Conservation (phyloP, 2,797 vertebrate genomes). For the Toxotes lorentzi region DNA sequence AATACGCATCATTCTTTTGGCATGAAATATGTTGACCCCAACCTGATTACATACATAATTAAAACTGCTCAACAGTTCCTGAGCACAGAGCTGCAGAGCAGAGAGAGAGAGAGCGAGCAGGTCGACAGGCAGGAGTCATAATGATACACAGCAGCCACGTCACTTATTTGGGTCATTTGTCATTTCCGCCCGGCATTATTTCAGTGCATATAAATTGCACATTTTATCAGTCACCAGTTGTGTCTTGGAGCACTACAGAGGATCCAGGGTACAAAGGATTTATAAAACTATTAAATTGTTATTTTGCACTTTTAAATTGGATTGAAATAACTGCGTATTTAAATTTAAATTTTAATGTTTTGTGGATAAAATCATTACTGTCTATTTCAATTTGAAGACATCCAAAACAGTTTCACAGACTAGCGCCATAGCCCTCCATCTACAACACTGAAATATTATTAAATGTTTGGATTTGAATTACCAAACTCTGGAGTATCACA, state of each 20-base stretch:
- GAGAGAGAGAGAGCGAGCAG: conserved; percentile 66
- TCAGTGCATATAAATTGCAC: conserved; percentile 82
- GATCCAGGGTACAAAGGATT: conserved; percentile 40
- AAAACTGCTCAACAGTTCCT: conserved; percentile 88
- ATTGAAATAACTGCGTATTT: conserved; percentile 25
- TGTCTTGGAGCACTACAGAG: conserved; percentile 54
- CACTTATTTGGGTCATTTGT: conserved; percentile 86
- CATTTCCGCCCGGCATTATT: conserved; percentile 76
- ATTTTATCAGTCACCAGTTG: conserved; percentile 76
- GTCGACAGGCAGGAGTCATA: conserved; percentile 81
- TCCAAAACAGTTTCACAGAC: not conserved
- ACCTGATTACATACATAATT: conserved; percentile 92
- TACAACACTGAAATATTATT: conserved; percentile 13
- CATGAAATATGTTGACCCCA: conserved; percentile 93
- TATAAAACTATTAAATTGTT: conserved; percentile 38
- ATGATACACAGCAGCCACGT: conserved; percentile 81
- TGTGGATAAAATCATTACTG: conserved; percentile 17
- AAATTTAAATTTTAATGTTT: conserved; percentile 12
- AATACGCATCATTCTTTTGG: conserved; percentile 92
- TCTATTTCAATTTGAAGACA: conserved; percentile 23
- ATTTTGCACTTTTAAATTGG: conserved; percentile 37
- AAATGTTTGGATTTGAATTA: conserved; percentile 70
- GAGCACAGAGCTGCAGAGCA: conserved; percentile 74
- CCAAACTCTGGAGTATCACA: conserved; percentile 76
- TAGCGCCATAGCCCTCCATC: not conserved